Evolutionary conservation across 2,797 vertebrate species (phyloP), one percentile per base, ranked within the genome.

Genomic region (Ambastaia sidthimunki): DNA sequence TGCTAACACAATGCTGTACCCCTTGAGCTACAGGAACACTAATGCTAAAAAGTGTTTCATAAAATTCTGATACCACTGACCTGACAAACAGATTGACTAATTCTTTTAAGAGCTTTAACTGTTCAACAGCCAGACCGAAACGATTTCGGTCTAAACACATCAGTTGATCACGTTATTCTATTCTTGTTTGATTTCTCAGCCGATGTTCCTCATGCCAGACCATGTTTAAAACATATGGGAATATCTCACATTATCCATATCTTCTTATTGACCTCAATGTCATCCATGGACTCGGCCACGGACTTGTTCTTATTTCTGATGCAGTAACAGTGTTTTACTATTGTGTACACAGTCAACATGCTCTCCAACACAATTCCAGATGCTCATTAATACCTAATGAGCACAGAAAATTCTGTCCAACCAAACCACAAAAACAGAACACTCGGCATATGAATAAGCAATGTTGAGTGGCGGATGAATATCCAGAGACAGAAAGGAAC

Each of bases 311-410:
- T 54, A 67, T 80, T 65, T 60, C 25, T 54, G 60, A 63, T 50
- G 28, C 67, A 74, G 37, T 6, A 72, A 76, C 23, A 59, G 18
- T 75, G 28, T 75, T 23, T 70, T 52, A 55, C 34, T 18, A 74
- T 13, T 19, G 31, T 62, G 12, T 59, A 70, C 48, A 77, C n/a
- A n/a, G 50, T 71, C 28, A 59, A 52, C 57, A 70, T 73, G 81
- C 25, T 47, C 44, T 65, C 55, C 25, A 65, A 60, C 31, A 63
- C 37, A 60, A 71, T 66, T 69, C 79, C 83, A 82, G 68, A 76
- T 83, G 82, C 80, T 83, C 70, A 85, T 86, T 83, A 84, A 85
- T 85, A 80, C 55, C 31, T 73, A 76, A 85, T 73, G 71, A 80
- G 52, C 54, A n/a, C 19, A 59, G 52, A 74, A 80, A 67, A 82